Base-by-base conservation (phyloP, 2,888 invertebrate genomes). In the Latrodectus elegans region DNA sequence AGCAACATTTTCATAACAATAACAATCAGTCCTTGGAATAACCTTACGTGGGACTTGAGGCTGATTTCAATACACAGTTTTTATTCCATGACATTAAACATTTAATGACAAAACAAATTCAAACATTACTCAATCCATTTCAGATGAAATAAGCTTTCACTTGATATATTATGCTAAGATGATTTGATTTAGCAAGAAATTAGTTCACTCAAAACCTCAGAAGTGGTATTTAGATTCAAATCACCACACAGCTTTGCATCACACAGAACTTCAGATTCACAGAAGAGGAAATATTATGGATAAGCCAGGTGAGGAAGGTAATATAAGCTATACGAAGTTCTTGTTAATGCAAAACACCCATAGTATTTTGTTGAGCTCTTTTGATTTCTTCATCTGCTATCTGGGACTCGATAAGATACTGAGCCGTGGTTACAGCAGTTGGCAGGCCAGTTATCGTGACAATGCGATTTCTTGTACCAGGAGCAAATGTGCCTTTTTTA, bases 401-500 rank as follows among this genome's bases (percentile, higher is more conserved):
- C 94, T 97, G 96, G 94, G 97, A 97, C 94, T 98, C 97, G 94
- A 98, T 98, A 94, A 98, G 95, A 94, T 95, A 97, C 93, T 97
- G 96, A 93, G 98, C 98, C 93, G 95, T 96, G 93, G 95, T 94
- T 93, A 98, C 97, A 93, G 97, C 96, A 93, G 95, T 95, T 92
- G 95, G 95, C 92, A 95, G 95, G 93, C 98, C 98, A 92, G 96
- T 95, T 94, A 98, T 97, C 93, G 98, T 97, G 91, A 98, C 98
- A 93, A 98, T 97, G 92, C 98, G 96, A 94, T 98, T 98, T 93
- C 97, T 95, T 91, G 98, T 98, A 93, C 98, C 98, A 90, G 98
- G 98, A 92, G 97, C 97, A 94, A 97, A 98, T 92, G 96, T 97
- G 93, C 98, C 98, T 94, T 98, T 98, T 95, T 98, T 98, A 91